Base-by-base conservation (phyloP, 2,113 vertebrate species). In the Glaucidium brasilianum region DNA sequence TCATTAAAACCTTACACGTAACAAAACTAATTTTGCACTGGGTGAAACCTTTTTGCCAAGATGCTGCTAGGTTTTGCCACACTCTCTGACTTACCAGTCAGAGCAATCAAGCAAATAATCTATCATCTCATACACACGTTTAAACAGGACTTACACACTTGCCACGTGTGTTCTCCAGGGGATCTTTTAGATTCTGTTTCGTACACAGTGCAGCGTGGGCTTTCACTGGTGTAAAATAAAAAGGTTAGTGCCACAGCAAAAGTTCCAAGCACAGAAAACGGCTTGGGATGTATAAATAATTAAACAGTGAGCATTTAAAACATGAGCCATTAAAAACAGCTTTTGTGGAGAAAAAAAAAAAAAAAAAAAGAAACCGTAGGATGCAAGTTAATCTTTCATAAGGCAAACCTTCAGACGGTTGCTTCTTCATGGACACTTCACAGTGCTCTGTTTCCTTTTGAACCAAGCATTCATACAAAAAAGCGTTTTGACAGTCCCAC, bases 321-420 rank as follows among this genome's bases (percentile, higher is more conserved):
- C 60, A 32, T 35, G 30, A 97, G 15, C 43, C 27, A 41, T 88
- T 91, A 84, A 94, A 85, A 88, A 93, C 26, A 95, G 69, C 23
- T 56, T 88, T 92, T 68, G 43, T 27, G 22, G 43, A 59, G 10
- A 1, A 29, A 15, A n/a, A 34, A 45, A 34, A 18, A 25, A 66
- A 29, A 43, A 71, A 71, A 26, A 62, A 43, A 47, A 87, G 47
- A 89, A 91, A 55, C 34, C 47, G 19, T 47, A 85, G 62, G 41
- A 94, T 94, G 78, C n/a, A 88, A 83, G 83, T 96, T 91, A 96
- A 96, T 94, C 74, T 97, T 97, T 96, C 63, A 85, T 92, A 93
- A 91, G 32, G 73, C 73, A 82, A 89, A 82, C 45, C 84, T 90
- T 96, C 84, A 94, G 71, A 95, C 4, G 2, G 58, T 66, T 93